These are phyloP conservation scores for Zelleria hepariella DNA, from an alignment of 2,888 invertebrate genomes.

Conservation along the genomic window DNA sequence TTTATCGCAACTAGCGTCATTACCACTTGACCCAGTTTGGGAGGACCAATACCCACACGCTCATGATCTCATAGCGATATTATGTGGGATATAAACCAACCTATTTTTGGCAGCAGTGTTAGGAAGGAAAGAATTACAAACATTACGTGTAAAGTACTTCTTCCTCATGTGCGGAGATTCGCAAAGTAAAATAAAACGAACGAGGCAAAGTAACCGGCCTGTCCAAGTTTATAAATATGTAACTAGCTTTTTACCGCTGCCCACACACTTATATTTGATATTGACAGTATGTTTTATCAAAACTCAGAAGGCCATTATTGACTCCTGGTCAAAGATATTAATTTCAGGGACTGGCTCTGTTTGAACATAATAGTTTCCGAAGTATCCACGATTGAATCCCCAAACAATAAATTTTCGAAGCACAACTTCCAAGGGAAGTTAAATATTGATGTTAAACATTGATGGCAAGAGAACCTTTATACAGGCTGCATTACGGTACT, in stretches of 20 bases:
- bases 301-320: neutral
- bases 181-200: too few species aligned
- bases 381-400: neutral
- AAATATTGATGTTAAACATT: neutral
- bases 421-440: neutral
- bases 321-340: neutral
- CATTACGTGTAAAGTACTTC: too few species aligned
- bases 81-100: neutral
- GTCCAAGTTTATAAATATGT: too few species aligned
- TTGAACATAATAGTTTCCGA: neutral
- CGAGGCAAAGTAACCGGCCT: too few species aligned
- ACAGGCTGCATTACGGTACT: constrained; percentile 39
- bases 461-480: neutral
- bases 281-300: too few species aligned
- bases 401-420: neutral
- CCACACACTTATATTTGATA: too few species aligned
- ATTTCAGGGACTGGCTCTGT: neutral
- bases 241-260: too few species aligned
- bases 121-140: too few species aligned
- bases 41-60: constrained; percentile 34
- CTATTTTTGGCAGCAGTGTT: neutral
- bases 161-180: too few species aligned
- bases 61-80: neutral
- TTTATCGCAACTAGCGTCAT: constrained; percentile 62
- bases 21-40: constrained; percentile 61